A percentile compares a stretch with the other conserved stretches of the same genome.
These are phyloP conservation scores for Melanophora roralis DNA, from an alignment of 2,888 invertebrate genomes.

Conservation along the genomic window DNA sequence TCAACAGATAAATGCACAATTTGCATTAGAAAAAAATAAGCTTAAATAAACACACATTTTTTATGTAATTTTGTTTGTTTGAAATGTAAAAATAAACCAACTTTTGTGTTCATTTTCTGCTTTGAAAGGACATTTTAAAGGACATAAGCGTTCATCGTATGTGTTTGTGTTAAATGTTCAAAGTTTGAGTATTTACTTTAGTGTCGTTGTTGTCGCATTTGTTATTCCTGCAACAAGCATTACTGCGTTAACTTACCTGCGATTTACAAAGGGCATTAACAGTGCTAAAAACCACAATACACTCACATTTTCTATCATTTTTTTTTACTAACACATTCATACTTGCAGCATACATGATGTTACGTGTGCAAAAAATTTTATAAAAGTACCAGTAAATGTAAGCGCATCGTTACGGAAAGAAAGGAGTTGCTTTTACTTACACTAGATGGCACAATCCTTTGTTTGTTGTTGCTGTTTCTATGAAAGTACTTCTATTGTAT, in stretches of 20 bases:
- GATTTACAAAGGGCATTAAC: too few relatives aligned
- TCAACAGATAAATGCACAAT: constrained; percentile 49
- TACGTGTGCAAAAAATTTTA: too few relatives aligned
- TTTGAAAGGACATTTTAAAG: constrained; percentile 7
- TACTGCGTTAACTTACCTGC: not conserved
- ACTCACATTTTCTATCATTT: too few relatives aligned
- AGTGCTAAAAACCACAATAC: too few relatives aligned
- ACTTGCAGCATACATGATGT: too few relatives aligned
- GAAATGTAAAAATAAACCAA: constrained; percentile 6
- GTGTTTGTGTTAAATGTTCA: constrained; percentile 33
- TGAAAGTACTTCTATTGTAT: too few relatives aligned
- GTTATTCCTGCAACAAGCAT: constrained; percentile 26
- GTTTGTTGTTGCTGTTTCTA: not conserved
- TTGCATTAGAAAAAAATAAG: constrained; percentile 20
- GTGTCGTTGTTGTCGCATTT: constrained; percentile 45
- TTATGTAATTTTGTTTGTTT: not conserved
- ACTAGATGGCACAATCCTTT: too few relatives aligned
- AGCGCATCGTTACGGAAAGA: too few relatives aligned
- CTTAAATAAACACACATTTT: not conserved
- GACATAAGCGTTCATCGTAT: constrained; percentile 28
- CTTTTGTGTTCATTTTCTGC: constrained; percentile 23
- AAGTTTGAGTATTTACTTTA: constrained; percentile 23
- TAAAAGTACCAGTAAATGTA: too few relatives aligned
- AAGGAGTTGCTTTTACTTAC: too few relatives aligned
- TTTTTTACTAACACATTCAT: too few relatives aligned